phyloP scores from a whole-genome alignment of 2,888 invertebrate genomes.

The Tryphoninae sp. region DNA sequence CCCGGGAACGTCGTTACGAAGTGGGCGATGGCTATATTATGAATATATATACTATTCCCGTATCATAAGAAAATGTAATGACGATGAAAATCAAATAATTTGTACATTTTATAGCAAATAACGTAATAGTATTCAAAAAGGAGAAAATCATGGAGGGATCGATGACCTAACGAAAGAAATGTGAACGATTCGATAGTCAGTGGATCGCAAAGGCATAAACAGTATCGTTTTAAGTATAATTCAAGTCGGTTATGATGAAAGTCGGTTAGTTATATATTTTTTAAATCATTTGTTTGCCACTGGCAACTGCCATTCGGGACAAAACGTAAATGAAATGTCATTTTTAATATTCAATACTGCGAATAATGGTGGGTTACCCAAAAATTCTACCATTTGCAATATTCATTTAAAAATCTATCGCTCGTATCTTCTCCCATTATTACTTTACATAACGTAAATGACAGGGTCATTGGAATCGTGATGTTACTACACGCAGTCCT shows the following conservation, averaged over 20 bases:
- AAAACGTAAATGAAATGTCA: too few relatives aligned
- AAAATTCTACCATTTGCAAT: neutral
- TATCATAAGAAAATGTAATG: neutral
- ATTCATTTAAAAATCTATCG: neutral
- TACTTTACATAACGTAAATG: slow-evolving; percentile 58
- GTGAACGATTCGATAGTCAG: neutral
- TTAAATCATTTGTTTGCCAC: neutral
- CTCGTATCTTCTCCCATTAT: neutral
- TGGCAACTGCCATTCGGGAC: too few relatives aligned
- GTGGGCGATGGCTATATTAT: neutral
- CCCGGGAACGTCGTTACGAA: slow-evolving; percentile 56
- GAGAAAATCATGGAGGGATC: neutral
- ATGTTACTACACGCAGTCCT: slow-evolving; percentile 27
- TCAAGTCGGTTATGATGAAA: neutral
- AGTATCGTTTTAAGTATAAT: neutral
- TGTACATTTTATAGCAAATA: neutral
- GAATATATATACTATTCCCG: neutral
- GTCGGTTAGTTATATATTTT: neutral
- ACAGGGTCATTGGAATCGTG: slow-evolving; percentile 35
- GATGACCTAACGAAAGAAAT: neutral
- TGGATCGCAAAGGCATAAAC: neutral
- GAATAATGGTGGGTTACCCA: neutral
- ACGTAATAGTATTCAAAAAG: neutral
- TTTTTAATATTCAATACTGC: neutral
- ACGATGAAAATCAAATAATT: neutral